A percentile compares a stretch with the other conserved stretches of the same genome.
Conservation (phyloP, 2,888 invertebrate genomes). For the Allacma fusca region DNA sequence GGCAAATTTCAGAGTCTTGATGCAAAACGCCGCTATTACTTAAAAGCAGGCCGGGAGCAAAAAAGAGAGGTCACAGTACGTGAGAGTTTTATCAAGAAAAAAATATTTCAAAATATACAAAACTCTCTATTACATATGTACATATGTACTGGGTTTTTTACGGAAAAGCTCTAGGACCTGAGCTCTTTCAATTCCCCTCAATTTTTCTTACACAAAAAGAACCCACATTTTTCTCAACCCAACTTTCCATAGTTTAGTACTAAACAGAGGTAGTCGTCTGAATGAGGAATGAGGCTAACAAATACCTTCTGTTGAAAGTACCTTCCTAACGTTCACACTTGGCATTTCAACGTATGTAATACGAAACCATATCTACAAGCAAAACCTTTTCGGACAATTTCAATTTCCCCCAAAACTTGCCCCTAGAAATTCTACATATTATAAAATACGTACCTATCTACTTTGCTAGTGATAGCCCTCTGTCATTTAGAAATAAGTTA, state of each 20-base stretch:
- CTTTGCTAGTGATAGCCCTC: too few relatives aligned
- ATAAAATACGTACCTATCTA: too few relatives aligned
- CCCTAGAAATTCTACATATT: too few relatives aligned
- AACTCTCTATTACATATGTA: background rate
- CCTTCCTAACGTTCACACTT: background rate
- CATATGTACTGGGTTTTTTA: background rate
- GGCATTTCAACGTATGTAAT: too few relatives aligned
- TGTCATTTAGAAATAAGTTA: too few relatives aligned
- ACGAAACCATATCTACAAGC: too few relatives aligned
- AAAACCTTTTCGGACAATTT: too few relatives aligned
- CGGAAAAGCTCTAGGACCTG: background rate
- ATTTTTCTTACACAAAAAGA: background rate
- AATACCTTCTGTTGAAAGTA: background rate
- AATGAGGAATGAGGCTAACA: background rate
- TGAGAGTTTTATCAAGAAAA: slow-evolving; percentile 57
- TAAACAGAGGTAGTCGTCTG: slow-evolving; percentile 1
- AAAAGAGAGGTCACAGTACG: slow-evolving; percentile 58
- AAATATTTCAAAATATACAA: slow-evolving; percentile 21
- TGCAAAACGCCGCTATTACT: slow-evolving; percentile 57
- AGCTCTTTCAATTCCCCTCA: background rate
- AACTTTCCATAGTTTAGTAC: background rate
- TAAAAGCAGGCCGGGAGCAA: slow-evolving; percentile 52
- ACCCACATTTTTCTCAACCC: background rate
- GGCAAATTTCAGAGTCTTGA: slow-evolving; percentile 57
- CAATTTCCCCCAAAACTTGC: too few relatives aligned